Evolutionary conservation across 1,140 invertebrate genomes (phyloP).

Genomic region (Varroa destructor): DNA sequence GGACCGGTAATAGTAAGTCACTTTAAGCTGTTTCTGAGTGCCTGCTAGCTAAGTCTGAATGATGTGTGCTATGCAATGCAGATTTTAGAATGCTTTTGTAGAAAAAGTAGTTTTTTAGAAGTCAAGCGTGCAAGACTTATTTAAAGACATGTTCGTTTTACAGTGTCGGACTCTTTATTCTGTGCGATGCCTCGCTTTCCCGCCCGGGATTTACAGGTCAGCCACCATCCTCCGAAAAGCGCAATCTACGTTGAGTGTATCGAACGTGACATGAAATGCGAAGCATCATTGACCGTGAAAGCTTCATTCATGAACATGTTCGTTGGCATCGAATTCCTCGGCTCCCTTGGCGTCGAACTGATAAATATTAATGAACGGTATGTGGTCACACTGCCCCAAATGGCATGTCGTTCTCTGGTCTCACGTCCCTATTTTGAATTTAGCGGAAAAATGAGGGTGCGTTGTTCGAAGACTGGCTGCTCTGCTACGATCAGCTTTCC

Average conservation of each 20-base stretch:
- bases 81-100: too few relatives aligned
- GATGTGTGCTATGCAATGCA: too few relatives aligned
- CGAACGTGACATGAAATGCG: conserved; percentile 40
- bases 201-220: conserved; percentile 36
- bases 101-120: too few relatives aligned
- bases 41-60: too few relatives aligned
- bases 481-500: conserved; percentile 43
- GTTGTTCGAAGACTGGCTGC: conserved; percentile 40
- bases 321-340: conserved; percentile 43
- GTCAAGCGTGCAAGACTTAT: too few relatives aligned
- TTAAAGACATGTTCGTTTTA: too few relatives aligned
- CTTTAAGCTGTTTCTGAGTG: too few relatives aligned
- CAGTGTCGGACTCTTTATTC: too few relatives aligned
- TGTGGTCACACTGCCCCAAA: conserved; percentile 42
- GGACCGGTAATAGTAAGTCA: too few relatives aligned
- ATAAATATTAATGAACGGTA: conserved; percentile 42
- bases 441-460: conserved; percentile 42
- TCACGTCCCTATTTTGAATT: conserved; percentile 44
- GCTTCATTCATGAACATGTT: conserved; percentile 44
- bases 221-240: conserved; percentile 43
- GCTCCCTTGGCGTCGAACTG: conserved; percentile 40
- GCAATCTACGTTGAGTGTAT: conserved; percentile 44
- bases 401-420: conserved; percentile 44
- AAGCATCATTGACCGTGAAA: conserved; percentile 43
- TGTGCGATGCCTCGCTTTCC: too few relatives aligned